Conservation (phyloP, 2,797 vertebrate species). For the Clarias laeviceps region DNA sequence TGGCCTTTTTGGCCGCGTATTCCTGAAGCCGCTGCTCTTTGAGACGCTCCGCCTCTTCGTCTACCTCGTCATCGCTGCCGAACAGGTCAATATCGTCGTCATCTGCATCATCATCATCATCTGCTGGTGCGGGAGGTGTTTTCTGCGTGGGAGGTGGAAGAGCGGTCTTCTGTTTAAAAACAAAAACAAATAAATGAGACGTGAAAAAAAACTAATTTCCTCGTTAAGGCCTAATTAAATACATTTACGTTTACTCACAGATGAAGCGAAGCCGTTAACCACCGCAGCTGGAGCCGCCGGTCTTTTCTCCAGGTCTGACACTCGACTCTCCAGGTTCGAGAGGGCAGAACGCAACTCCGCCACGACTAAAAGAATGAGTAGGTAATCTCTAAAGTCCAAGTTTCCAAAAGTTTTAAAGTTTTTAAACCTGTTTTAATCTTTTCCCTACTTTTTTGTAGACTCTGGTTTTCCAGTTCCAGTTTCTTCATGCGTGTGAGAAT, state of each 20-base stretch:
- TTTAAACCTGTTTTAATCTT: not conserved
- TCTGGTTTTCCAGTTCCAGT: constrained; percentile 90
- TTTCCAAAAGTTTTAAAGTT: not conserved
- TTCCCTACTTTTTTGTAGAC: constrained; percentile 80
- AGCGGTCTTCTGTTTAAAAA: not conserved
- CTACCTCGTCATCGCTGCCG: constrained; percentile 86
- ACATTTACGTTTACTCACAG: constrained; percentile 59
- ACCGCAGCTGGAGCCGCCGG: constrained; percentile 56
- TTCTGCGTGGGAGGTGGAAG: constrained; percentile 14
- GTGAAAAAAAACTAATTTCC: too few relatives aligned
- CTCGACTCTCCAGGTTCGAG: constrained; percentile 84
- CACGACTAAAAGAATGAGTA: constrained; percentile 75
- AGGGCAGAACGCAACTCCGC: constrained; percentile 83
- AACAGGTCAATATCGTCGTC: constrained; percentile 89
- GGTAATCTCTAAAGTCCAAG: too few relatives aligned
- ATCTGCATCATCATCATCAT: constrained; percentile 54
- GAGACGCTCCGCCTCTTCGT: constrained; percentile 83
- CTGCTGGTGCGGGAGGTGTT: not conserved
- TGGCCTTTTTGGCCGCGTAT: constrained; percentile 88
- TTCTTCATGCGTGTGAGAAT: constrained; percentile 80
- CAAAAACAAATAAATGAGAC: not conserved
- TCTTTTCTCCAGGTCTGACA: constrained; percentile 82
- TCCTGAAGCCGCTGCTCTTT: constrained; percentile 86
- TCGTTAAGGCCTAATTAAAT: too few relatives aligned
- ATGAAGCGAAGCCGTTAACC: constrained; percentile 63